Conservation (phyloP, 2,797 vertebrate genomes). For the Momotus momota region DNA sequence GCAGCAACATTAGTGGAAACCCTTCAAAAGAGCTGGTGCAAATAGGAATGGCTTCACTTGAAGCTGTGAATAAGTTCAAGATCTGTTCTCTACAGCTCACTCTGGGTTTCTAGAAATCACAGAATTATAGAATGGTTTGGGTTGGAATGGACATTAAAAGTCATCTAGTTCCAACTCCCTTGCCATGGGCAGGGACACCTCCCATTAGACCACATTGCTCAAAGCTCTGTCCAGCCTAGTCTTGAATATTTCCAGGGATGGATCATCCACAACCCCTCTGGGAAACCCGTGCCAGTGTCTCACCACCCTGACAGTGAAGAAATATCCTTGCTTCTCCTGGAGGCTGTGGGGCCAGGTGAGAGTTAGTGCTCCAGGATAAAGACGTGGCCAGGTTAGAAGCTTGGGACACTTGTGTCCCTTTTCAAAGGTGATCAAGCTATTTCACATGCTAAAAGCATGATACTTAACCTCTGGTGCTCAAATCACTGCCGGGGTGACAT, state of each 20-base stretch:
- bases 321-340: neutral
- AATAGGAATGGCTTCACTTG: neutral
- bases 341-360: neutral
- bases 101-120: neutral
- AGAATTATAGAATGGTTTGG: neutral
- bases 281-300: neutral
- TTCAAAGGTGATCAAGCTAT: neutral
- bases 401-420: neutral
- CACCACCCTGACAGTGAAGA: neutral
- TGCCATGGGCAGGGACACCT: neutral
- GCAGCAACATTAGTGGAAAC: accelerated
- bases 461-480: neutral
- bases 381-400: neutral
- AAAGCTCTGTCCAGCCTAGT: neutral
- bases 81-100: neutral
- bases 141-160: neutral
- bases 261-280: no score
- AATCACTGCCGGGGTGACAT: neutral
- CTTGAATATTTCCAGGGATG: neutral
- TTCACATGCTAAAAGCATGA: neutral
- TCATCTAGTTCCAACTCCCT: neutral
- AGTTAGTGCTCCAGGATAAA: neutral
- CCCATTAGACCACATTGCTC: neutral
- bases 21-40: neutral
- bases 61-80: neutral